phyloP scores from a whole-genome alignment of 2,113 vertebrate species.

The Ceyx cyanopectus region DNA sequence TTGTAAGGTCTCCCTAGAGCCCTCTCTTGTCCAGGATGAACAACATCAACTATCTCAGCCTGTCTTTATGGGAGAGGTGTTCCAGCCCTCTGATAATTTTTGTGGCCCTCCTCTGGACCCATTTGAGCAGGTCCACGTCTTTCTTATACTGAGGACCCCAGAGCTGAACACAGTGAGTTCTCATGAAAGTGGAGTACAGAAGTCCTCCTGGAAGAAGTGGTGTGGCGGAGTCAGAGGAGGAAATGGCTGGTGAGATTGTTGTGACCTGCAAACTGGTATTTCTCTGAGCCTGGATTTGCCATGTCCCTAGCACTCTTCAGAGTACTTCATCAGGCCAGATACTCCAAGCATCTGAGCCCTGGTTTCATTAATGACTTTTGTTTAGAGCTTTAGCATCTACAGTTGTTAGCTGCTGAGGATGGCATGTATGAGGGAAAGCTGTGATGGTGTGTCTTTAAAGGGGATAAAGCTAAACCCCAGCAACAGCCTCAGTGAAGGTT shows the following conservation, averaged over 20 bases:
- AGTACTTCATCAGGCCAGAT: too few species aligned
- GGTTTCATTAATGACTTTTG: background rate
- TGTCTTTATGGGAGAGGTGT: background rate
- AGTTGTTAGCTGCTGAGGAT: background rate
- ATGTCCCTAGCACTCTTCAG: background rate
- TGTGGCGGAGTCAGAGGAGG: background rate
- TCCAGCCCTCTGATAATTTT: background rate
- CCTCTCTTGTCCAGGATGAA: background rate
- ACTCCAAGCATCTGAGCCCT: background rate
- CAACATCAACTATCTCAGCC: background rate
- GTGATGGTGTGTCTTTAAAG: background rate
- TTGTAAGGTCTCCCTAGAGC: background rate
- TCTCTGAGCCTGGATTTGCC: background rate
- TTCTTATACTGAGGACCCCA: background rate
- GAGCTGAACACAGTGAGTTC: background rate
- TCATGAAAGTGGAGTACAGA: background rate
- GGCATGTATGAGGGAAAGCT: background rate
- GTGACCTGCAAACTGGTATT: background rate
- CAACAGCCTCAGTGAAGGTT: background rate
- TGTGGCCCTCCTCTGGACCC: background rate
- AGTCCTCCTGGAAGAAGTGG: fast-evolving
- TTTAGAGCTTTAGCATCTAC: background rate
- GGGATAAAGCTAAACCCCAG: background rate
- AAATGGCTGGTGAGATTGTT: background rate
- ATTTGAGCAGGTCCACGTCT: background rate